These are phyloP conservation scores for Adelges cooleyi DNA, from an alignment of 1,140 invertebrate species.

Conservation along the genomic window DNA sequence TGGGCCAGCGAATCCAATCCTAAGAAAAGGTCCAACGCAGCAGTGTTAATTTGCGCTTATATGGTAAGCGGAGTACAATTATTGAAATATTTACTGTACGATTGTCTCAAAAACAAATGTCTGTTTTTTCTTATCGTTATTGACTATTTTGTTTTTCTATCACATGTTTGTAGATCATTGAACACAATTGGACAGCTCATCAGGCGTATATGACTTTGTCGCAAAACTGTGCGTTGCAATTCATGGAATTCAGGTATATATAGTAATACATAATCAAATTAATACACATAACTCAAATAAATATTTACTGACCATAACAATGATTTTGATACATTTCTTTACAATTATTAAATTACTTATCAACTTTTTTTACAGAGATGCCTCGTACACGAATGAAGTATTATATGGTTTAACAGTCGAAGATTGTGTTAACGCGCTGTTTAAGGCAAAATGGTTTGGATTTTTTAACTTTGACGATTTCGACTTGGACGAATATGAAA, in stretches of 20 bases:
- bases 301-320: too few relatives aligned
- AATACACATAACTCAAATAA: too few relatives aligned
- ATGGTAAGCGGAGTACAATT: conserved; percentile 46
- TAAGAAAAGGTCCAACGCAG: conserved; percentile 60
- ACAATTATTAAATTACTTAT: neutral
- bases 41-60: conserved; percentile 59
- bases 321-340: too few relatives aligned
- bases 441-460: conserved; percentile 73
- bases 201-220: neutral
- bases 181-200: conserved; percentile 1
- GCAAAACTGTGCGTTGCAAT: neutral
- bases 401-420: conserved; percentile 70
- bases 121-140: too few relatives aligned
- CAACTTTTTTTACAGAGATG: conserved; percentile 63
- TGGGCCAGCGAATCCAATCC: conserved; percentile 70
- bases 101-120: too few relatives aligned
- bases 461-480: conserved; percentile 95
- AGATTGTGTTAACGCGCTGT: conserved; percentile 83
- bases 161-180: neutral
- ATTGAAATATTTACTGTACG: too few relatives aligned
- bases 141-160: too few relatives aligned
- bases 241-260: conserved; percentile 13
- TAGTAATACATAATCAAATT: too few relatives aligned
- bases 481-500: conserved; percentile 89
- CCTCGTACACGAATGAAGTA: conserved; percentile 51